Conservation (phyloP, 37 sponge, comb jelly and placozoan species). For the Axinella damicornis region DNA sequence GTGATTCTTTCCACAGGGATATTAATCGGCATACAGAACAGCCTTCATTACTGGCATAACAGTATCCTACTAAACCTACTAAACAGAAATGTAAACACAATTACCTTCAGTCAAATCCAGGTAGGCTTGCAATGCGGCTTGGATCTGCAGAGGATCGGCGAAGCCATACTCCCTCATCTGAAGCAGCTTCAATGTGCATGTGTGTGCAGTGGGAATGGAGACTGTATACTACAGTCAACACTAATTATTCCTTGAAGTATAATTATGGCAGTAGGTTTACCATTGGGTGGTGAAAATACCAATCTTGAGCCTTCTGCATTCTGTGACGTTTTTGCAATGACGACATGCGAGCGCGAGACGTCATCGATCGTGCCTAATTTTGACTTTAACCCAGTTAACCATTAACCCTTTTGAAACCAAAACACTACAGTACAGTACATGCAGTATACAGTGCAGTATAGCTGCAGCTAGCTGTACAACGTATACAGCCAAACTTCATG, state of each 20-base stretch:
- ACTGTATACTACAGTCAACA: not conserved
- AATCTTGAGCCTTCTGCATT: not conserved
- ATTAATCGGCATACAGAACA: no score
- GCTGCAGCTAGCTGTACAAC: no score
- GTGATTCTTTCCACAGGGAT: no score
- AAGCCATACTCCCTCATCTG: slow-evolving; percentile 17
- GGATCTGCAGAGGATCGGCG: not conserved
- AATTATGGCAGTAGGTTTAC: not conserved
- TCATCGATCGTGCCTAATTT: no score
- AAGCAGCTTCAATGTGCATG: not conserved
- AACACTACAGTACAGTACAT: not conserved
- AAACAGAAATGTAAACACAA: not conserved
- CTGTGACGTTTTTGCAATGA: not conserved
- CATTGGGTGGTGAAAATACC: slow-evolving; percentile 20
- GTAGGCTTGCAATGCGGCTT: slow-evolving; percentile 32
- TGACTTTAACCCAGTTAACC: not conserved
- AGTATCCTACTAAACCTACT: no score
- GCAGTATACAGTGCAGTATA: no score
- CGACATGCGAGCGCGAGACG: no score
- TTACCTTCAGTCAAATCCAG: slow-evolving; percentile 57
- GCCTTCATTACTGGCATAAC: no score
- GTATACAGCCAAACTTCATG: no score
- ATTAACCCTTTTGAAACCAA: not conserved
- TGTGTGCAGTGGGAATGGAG: not conserved
- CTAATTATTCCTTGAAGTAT: no score